phyloP scores from a whole-genome alignment of 2,797 vertebrate species.

The Lepilemur septentrionalis region DNA sequence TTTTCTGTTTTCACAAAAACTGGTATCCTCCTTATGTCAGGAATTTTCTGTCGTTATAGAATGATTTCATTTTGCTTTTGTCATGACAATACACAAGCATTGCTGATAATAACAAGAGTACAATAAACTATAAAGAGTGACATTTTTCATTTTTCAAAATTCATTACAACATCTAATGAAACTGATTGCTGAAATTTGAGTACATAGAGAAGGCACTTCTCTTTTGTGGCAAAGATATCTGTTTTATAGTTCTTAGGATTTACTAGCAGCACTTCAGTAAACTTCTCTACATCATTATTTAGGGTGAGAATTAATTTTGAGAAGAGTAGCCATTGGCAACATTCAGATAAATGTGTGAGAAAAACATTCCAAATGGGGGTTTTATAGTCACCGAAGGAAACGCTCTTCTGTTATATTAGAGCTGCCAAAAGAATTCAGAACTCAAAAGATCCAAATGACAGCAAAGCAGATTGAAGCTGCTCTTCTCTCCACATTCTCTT shows the following conservation, averaged over 20 bases:
- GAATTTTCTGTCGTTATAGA: not conserved
- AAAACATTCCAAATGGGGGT: constrained; percentile 75
- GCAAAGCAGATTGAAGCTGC: constrained; percentile 79
- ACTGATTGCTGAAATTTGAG: constrained; percentile 75
- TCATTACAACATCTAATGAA: constrained; percentile 77
- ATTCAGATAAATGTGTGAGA: constrained; percentile 73
- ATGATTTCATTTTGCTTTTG: constrained; percentile 71
- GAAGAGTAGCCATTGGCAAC: constrained; percentile 80
- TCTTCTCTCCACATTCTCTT: constrained; percentile 69
- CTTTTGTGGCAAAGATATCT: constrained; percentile 71
- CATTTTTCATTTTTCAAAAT: constrained; percentile 49
- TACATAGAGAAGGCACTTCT: constrained; percentile 71
- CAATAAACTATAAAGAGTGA: constrained; percentile 66
- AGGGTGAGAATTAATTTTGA: constrained; percentile 78
- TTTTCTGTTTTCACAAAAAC: not conserved
- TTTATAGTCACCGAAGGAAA: constrained; percentile 71
- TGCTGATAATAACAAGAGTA: constrained; percentile 45
- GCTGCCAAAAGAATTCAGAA: constrained; percentile 81
- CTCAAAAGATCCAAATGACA: constrained; percentile 78
- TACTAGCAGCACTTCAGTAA: constrained; percentile 82
- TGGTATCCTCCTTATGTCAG: not conserved
- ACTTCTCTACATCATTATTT: constrained; percentile 79
- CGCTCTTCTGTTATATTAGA: constrained; percentile 74
- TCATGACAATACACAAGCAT: constrained; percentile 57
- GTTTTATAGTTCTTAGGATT: constrained; percentile 77